Evolutionary conservation across 2,113 vertebrate species (phyloP).

Genomic region (Eptesicus fuscus): DNA sequence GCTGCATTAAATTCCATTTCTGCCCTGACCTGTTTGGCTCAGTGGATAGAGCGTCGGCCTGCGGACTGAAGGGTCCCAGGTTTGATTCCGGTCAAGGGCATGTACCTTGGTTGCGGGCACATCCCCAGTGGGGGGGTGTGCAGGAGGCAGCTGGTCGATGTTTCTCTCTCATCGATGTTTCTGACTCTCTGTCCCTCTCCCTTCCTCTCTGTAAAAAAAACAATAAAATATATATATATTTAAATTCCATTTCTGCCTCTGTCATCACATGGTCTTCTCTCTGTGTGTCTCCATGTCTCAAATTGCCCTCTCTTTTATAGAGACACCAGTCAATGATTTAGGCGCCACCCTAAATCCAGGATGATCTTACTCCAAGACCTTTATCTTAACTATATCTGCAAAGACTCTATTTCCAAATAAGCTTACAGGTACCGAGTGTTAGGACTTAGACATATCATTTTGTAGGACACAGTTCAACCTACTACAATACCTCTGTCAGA

Average conservation of each 20-base stretch:
- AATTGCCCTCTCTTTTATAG: not conserved
- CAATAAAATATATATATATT: too few species aligned
- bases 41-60: too few species aligned
- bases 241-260: not conserved
- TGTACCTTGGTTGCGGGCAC: too few species aligned
- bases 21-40: too few species aligned
- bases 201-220: too few species aligned
- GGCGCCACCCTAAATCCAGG: not conserved
- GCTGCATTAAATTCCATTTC: not conserved
- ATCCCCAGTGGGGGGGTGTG: too few species aligned
- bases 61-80: too few species aligned
- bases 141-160: too few species aligned
- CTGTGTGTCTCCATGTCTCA: not conserved
- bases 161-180: too few species aligned
- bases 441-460: not conserved
- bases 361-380: not conserved
- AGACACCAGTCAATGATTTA: not conserved
- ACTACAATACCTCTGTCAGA: not conserved
- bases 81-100: too few species aligned
- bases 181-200: too few species aligned
- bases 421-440: not conserved
- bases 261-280: not conserved
- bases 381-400: not conserved
- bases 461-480: not conserved
- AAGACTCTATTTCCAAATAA: not conserved